Base-by-base conservation (phyloP, 2,888 invertebrate species). In the Fissipunctia ypsillon region DNA sequence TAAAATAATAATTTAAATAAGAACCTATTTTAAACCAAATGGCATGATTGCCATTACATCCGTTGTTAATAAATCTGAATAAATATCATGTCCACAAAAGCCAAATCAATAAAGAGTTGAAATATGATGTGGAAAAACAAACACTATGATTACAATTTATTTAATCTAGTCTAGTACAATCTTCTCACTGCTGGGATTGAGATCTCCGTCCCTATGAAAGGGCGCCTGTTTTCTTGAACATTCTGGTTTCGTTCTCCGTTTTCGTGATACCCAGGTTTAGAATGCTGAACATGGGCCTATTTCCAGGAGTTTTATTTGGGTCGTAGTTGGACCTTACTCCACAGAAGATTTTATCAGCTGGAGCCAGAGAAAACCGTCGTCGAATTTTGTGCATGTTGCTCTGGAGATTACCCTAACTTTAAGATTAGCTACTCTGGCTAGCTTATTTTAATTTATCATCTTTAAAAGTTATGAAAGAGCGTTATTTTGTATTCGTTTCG, bases 401-500 rank as follows among this genome's bases (percentile, higher is more conserved):
- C 10, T 22, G 0, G 12, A 61, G 19, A 35, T 43, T 0, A 1
- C 14, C 14, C 35, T 35, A 19, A 19, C 50, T 16, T 22, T n/a
- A 45, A 43, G 6, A n/a, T n/a, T 14, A 14, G 5, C 25, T 25
- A 38, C 16, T 12, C 25, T 6, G 43, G 19, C 25, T 43, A 16
- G 57, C 19, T 31, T 61, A 38, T 61, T 63, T 60, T 66, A 69
- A 69, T 48, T 43, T 57, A 74, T 65, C 56, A 69, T 61, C 6
- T 65, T 56, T 28, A 60, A 14, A 54, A 76, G 41, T 28, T 60
- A 65, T 12, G 1, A 68, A 60, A 56, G 3, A 31, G 38, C 1
- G 56, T 28, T 43, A 9, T 60, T 69, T 4, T 28, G 64, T 57
- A 70, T 82, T 74, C 83, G 28, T 64, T 43, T 68, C 35, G 64